These are phyloP conservation scores for Scaptomyza parva DNA, from an alignment of 2,888 invertebrate genomes.

Conservation along the genomic window DNA sequence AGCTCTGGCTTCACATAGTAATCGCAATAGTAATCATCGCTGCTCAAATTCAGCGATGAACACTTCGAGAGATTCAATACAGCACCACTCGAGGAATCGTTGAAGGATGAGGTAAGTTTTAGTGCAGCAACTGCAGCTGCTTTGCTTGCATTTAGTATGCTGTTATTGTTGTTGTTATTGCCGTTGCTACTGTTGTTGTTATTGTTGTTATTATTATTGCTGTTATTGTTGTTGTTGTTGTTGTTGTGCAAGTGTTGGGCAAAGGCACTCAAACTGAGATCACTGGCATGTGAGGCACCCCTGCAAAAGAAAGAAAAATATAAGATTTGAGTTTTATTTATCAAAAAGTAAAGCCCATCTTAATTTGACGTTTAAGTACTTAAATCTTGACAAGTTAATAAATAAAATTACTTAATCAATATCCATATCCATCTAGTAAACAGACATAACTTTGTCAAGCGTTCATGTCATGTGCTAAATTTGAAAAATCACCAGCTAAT, in stretches of 20 bases:
- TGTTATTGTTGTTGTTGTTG: slow-evolving; percentile 68
- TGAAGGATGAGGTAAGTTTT: slow-evolving; percentile 67
- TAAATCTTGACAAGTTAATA: too few species aligned
- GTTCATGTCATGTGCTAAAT: too few species aligned
- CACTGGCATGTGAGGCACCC: slow-evolving; percentile 81
- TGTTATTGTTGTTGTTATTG: slow-evolving; percentile 59
- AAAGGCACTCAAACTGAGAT: slow-evolving; percentile 76
- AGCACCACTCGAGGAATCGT: slow-evolving; percentile 66
- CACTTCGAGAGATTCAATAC: slow-evolving; percentile 82
- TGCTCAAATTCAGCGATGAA: slow-evolving; percentile 66
- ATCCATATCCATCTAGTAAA: too few species aligned
- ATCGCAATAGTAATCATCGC: slow-evolving; percentile 78
- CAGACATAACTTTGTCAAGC: too few species aligned
- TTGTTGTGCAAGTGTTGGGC: slow-evolving; percentile 72
- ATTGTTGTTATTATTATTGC: slow-evolving; percentile 57
- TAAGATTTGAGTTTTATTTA: too few species aligned
- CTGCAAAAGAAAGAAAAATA: slow-evolving; percentile 17
- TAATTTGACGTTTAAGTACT: too few species aligned
- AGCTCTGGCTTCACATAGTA: slow-evolving; percentile 82
- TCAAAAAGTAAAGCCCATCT: too few species aligned
- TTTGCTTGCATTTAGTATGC: slow-evolving; percentile 47
- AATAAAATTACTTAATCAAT: too few species aligned
- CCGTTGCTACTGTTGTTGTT: slow-evolving; percentile 62
- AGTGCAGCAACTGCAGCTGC: slow-evolving; percentile 35
- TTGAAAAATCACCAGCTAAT: too few species aligned